A percentile compares a stretch with the other conserved stretches of the same genome.
These are phyloP conservation scores for Urocitellus parryii DNA, from an alignment of 2,113 vertebrate species.

Conservation along the genomic window DNA sequence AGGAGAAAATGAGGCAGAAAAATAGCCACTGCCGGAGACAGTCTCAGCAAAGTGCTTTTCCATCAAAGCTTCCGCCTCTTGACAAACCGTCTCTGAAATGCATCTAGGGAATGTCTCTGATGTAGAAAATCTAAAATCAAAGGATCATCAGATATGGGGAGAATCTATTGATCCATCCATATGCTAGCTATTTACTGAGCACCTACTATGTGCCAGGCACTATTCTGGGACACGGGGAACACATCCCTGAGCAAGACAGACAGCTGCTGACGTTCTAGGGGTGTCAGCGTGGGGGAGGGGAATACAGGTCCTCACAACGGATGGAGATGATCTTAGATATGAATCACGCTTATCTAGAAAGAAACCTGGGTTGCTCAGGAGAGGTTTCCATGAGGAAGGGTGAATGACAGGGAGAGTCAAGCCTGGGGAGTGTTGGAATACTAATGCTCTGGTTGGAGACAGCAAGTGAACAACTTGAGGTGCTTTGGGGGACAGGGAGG, in stretches of 20 bases:
- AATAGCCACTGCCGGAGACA: neutral
- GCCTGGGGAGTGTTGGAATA: neutral
- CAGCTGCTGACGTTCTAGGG: neutral
- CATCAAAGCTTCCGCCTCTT: conserved; percentile 26
- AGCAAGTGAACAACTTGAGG: no score
- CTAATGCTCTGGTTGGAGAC: neutral
- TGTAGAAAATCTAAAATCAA: neutral
- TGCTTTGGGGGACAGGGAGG: neutral
- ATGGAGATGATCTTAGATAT: neutral
- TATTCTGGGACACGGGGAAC: neutral
- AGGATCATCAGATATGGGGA: neutral
- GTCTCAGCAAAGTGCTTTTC: neutral
- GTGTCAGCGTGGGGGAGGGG: no score
- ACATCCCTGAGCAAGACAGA: neutral
- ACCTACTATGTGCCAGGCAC: neutral
- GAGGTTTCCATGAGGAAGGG: neutral
- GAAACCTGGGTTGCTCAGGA: neutral
- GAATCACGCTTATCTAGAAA: neutral
- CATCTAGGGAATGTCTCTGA: neutral
- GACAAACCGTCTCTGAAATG: neutral
- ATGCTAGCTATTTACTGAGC: neutral
- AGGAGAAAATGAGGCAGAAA: conserved; percentile 55
- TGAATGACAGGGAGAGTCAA: neutral
- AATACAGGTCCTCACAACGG: neutral
- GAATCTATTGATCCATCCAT: neutral